Evolutionary conservation across 1,140 invertebrate species (phyloP).

Genomic region (Dermatophagoides farinae): DNA sequence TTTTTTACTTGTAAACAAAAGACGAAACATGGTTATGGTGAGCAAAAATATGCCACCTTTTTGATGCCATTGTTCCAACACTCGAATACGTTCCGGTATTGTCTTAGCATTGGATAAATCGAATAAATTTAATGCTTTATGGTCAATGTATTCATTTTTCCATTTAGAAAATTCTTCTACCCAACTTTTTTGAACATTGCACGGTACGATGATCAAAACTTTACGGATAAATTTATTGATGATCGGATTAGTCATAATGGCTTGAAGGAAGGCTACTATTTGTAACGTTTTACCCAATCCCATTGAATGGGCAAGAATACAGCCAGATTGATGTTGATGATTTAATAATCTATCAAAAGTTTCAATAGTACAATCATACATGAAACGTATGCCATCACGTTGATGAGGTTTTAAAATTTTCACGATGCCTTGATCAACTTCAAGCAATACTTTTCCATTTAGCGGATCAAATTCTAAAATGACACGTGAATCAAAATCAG

Average conservation of each 20-base stretch:
- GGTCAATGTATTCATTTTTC: slow-evolving; percentile 41
- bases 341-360: slow-evolving; percentile 42
- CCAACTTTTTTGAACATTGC: slow-evolving; percentile 93
- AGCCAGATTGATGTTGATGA: slow-evolving; percentile 52
- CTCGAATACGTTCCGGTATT: slow-evolving; percentile 31
- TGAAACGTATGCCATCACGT: slow-evolving; percentile 66
- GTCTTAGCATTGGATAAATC: background rate
- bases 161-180: slow-evolving; percentile 72
- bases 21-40: slow-evolving; percentile 82
- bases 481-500: background rate
- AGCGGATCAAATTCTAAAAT: slow-evolving; percentile 62
- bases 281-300: slow-evolving; percentile 88
- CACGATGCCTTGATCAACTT: slow-evolving; percentile 56
- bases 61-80: slow-evolving; percentile 53
- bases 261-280: slow-evolving; percentile 68
- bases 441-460: slow-evolving; percentile 53
- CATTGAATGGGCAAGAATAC: slow-evolving; percentile 96
- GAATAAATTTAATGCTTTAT: slow-evolving; percentile 21
- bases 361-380: slow-evolving; percentile 89
- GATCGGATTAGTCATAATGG: slow-evolving; percentile 43
- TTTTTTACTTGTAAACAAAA: slow-evolving; percentile 39
- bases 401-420: slow-evolving; percentile 83
- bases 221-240: slow-evolving; percentile 41
- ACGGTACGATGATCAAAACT: slow-evolving; percentile 71
- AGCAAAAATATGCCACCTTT: slow-evolving; percentile 76